Percentiles rank a stretch among this genome's conserved stretches.
Conservation (phyloP, 1,140 invertebrate genomes). For the Mylabris phalerata region DNA sequence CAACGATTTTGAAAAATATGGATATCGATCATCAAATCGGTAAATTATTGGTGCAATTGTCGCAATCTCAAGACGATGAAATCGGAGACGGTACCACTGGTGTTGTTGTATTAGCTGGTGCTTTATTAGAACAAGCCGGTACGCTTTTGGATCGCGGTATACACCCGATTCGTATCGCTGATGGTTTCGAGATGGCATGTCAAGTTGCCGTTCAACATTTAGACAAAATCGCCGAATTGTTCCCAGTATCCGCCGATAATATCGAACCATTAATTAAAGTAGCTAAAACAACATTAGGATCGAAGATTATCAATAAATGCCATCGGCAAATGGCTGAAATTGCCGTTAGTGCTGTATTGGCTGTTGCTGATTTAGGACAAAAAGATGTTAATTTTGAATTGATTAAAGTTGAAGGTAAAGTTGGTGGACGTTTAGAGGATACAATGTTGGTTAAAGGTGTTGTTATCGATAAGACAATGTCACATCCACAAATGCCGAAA, state of each 20-base stretch:
- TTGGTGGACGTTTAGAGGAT: conserved; percentile 95
- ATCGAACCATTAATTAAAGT: conserved; percentile 86
- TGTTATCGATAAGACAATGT: conserved; percentile 97
- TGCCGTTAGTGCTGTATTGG: conserved; percentile 91
- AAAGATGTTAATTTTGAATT: conserved; percentile 98
- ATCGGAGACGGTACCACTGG: conserved; percentile 99
- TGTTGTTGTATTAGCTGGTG: conserved; percentile 82
- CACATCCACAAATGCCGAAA: conserved; percentile 99
- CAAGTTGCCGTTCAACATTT: conserved; percentile 82
- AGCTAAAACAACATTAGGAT: conserved; percentile 97
- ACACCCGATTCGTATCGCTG: conserved; percentile 97
- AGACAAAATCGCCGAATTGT: conserved; percentile 82
- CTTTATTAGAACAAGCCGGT: conserved; percentile 93
- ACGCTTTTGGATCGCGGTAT: conserved; percentile 91
- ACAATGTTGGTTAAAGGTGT: conserved; percentile 95
- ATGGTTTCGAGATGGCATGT: conserved; percentile 97
- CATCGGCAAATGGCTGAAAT: conserved; percentile 98
- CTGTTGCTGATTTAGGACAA: conserved; percentile 89
- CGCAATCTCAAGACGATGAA: conserved; percentile 99
- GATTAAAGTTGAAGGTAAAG: conserved; percentile 98
- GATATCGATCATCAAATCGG: conserved; percentile 99
- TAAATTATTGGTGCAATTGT: conserved; percentile 95
- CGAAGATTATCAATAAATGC: conserved; percentile 94
- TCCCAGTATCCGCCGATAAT: conserved; percentile 76
- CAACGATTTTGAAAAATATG: conserved; percentile 99